phyloP scores from a whole-genome alignment of 2,797 vertebrate species.

The Natrix natrix region DNA sequence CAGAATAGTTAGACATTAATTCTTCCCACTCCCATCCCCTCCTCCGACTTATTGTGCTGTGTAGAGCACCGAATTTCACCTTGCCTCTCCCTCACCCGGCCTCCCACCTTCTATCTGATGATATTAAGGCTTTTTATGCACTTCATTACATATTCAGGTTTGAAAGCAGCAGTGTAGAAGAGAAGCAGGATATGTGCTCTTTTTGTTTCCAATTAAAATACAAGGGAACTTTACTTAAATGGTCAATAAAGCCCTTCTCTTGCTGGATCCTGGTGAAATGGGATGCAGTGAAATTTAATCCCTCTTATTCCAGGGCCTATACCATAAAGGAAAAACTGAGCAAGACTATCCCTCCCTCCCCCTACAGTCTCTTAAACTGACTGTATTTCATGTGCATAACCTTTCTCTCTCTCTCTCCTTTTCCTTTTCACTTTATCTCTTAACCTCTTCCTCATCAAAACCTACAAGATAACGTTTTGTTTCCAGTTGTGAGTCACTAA shows the following conservation, averaged over 20 bases:
- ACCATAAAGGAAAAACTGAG: not conserved
- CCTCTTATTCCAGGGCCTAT: not conserved
- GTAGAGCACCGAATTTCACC: not conserved
- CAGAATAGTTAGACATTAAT: not conserved
- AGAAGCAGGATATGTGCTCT: not conserved
- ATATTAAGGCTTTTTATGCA: not conserved
- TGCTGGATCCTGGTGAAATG: not conserved
- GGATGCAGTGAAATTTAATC: slow-evolving; percentile 32
- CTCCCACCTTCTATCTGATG: fast-evolving
- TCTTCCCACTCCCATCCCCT: fast-evolving
- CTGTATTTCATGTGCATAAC: not conserved
- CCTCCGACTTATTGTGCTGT: not conserved
- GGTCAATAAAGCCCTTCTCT: not conserved
- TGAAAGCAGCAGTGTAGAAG: not conserved
- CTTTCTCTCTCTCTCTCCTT: not conserved
- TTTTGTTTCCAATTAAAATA: not conserved
- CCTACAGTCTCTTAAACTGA: not conserved
- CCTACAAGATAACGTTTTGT: not conserved
- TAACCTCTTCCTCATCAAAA: not conserved
- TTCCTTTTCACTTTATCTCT: not conserved
- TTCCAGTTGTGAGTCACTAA: slow-evolving; percentile 42
- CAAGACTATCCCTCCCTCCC: not conserved
- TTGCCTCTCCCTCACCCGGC: not conserved
- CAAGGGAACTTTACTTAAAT: slow-evolving; percentile 6
- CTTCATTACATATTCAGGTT: not conserved